Evolutionary conservation across 53 echinoderm and acorn worm species (phyloP).

Genomic region (Holothuria leucospilota): DNA sequence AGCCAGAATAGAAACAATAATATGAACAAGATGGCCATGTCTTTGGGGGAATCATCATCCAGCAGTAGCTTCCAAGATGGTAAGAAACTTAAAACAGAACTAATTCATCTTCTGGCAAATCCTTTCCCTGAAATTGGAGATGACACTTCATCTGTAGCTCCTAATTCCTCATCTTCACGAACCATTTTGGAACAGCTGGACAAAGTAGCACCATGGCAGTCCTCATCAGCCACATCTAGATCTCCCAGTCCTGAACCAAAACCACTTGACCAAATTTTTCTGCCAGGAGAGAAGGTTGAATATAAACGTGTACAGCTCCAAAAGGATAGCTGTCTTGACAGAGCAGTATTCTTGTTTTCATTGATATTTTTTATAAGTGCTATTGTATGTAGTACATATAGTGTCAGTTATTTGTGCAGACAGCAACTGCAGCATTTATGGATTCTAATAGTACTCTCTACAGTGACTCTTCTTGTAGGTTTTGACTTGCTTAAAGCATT

Average conservation of each 20-base stretch:
- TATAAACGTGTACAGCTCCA: too few relatives aligned
- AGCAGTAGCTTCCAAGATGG: background rate
- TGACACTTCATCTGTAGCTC: background rate
- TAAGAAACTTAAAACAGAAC: background rate
- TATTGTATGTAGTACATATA: conserved; percentile 5
- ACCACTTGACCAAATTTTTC: too few relatives aligned
- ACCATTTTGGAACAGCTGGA: too few relatives aligned
- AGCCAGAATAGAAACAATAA: conserved; percentile 33
- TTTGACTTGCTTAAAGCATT: conserved; percentile 37
- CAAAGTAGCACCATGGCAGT: too few relatives aligned
- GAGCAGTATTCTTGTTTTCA: background rate
- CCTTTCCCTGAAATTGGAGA: conserved; percentile 4
- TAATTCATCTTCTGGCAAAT: background rate
- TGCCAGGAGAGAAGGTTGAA: too few relatives aligned
- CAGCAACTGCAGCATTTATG: background rate
- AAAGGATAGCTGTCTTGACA: background rate
- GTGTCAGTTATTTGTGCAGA: background rate
- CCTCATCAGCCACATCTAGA: too few relatives aligned
- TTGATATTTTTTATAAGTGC: background rate
- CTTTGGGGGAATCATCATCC: background rate
- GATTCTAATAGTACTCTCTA: background rate
- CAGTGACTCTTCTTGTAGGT: background rate
- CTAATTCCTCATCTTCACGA: background rate
- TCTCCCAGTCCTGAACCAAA: too few relatives aligned
- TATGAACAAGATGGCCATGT: background rate